These are phyloP conservation scores for Tenthredo livida DNA, from an alignment of 2,888 invertebrate genomes.

Conservation along the genomic window DNA sequence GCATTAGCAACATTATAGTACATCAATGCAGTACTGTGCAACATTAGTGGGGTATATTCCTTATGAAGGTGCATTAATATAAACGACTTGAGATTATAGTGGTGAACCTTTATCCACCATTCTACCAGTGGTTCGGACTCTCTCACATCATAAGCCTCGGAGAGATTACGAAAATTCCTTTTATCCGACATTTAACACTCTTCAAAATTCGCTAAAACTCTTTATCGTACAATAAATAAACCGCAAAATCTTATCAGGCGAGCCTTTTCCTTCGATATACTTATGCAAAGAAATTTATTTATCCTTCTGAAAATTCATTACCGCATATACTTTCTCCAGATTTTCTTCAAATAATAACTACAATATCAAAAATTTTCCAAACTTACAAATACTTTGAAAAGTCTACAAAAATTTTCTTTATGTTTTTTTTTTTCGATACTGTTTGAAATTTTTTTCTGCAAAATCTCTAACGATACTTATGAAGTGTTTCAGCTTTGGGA, in stretches of 20 bases:
- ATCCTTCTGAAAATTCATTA: no score
- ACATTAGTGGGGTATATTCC: constrained; percentile 44
- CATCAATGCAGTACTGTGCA: background rate
- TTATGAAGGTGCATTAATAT: constrained; percentile 51
- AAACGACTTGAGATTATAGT: constrained; percentile 53
- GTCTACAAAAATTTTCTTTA: background rate
- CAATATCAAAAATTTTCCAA: no score
- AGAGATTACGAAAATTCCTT: background rate
- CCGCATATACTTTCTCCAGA: no score
- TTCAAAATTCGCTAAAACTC: background rate
- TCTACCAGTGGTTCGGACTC: background rate
- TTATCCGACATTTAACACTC: background rate
- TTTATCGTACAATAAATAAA: background rate
- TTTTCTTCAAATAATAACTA: no score
- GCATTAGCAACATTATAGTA: constrained; percentile 5
- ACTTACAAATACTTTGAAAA: background rate
- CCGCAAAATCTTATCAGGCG: no score
- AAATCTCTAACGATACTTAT: background rate
- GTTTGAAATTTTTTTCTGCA: background rate
- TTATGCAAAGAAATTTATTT: no score
- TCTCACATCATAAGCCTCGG: background rate
- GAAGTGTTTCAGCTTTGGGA: background rate
- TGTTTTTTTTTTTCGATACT: background rate
- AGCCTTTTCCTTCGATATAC: no score
- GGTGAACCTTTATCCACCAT: constrained; percentile 26